Evolutionary conservation across 2,888 invertebrate species (phyloP).

Genomic region (Diachrysia chrysitis): DNA sequence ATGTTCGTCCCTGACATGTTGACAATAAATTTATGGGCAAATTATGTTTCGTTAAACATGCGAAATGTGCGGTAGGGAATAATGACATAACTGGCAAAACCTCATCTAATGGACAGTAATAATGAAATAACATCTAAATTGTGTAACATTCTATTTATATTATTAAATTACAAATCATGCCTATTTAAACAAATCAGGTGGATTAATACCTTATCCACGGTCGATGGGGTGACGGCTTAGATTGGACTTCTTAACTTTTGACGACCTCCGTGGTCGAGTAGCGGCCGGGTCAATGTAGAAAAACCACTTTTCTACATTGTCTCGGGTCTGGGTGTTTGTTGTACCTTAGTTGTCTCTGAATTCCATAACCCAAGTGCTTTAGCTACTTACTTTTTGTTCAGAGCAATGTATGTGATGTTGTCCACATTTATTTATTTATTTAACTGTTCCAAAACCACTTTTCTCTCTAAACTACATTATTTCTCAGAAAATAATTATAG

Average conservation of each 20-base stretch:
- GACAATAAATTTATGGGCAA: conserved; percentile 25
- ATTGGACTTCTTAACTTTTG: too few species aligned
- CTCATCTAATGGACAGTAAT: background rate
- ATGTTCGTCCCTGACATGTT: conserved; percentile 59
- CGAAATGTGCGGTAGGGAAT: background rate
- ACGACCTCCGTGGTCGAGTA: too few species aligned
- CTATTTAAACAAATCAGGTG: background rate
- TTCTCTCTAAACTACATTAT: background rate
- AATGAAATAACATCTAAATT: background rate
- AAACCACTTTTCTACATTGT: too few species aligned
- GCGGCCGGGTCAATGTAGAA: too few species aligned
- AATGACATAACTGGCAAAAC: conserved; percentile 4
- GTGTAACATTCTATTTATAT: background rate
- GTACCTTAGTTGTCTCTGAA: too few species aligned
- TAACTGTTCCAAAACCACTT: too few species aligned
- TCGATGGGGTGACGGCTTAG: background rate
- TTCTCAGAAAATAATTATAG: background rate
- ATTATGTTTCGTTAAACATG: conserved; percentile 3
- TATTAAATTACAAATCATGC: background rate
- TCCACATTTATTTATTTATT: too few species aligned
- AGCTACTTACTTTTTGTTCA: too few species aligned
- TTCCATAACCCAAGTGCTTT: too few species aligned
- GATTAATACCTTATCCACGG: background rate
- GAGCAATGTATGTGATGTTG: too few species aligned
- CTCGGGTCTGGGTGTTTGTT: too few species aligned